Base-by-base conservation (phyloP, 2,113 vertebrate genomes). In the Electrona antarctica region DNA sequence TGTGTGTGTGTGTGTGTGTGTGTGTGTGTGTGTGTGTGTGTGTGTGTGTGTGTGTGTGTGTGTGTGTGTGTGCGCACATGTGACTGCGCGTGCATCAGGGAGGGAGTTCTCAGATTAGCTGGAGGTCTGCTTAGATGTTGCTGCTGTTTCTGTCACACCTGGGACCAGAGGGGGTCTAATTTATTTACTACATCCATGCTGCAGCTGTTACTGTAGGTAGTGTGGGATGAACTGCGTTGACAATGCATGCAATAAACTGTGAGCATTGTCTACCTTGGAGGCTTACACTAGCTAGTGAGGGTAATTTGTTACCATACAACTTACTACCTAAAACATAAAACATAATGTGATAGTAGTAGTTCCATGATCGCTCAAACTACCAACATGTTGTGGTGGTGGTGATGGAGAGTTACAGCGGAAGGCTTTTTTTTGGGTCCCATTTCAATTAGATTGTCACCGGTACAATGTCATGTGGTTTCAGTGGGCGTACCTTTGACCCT, bases 401-500 rank as follows among this genome's bases (percentile, higher is more conserved):
- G 21, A 2, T 21, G 21, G 21, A 2, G 21, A 41, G 33, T 41
- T 21, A 15, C 1, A 45, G 46, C 33, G 13, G 29, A 7, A 12
- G 7, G 15, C n/a, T 60, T 68, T 1, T 3, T 41, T 7, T 57
- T 28, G 56, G 29, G 15, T 57, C 11, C 29, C 29, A 60, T n/a
- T 62, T 45, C 33, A 3, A 49, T 73, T 9, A 14, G 46, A 69
- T 63, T 29, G 28, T 55, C 48, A 48, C 10, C 28, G 14, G 45
- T 71, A 48, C 46, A 77, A 14, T 59, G 11, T 46, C 56, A 3
- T 55, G 45, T 63, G 41, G 46, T 45, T 14, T 64, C 49, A 49
- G 41, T 46, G 9, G 13, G 11, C 77, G 66, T 62, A 97, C 97
- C 94, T 98, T 98, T 7, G 90, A 54, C 52, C 96, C 96, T 0